A percentile compares a stretch with the other conserved stretches of the same genome.
These are phyloP conservation scores for Drosophila cognata DNA, from an alignment of 2,888 invertebrate genomes.

Conservation along the genomic window DNA sequence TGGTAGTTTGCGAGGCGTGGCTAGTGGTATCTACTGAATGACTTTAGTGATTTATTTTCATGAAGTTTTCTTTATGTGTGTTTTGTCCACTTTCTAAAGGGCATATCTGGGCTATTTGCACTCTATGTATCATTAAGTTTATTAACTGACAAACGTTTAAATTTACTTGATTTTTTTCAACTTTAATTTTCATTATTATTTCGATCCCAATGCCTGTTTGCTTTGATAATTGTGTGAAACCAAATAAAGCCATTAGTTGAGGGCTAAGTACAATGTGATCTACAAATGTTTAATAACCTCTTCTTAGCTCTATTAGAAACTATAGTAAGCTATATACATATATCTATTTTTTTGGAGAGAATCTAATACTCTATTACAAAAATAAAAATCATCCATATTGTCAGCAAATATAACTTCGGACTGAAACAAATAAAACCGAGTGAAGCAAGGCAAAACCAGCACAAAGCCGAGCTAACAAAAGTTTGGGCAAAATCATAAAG, in stretches of 20 bases:
- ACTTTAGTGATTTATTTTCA: slow-evolving; percentile 47
- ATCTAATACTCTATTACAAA: slow-evolving; percentile 21
- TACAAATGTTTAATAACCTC: neutral
- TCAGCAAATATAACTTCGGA: slow-evolving; percentile 35
- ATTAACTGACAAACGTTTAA: neutral
- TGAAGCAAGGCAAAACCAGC: slow-evolving; percentile 9
- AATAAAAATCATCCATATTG: slow-evolving; percentile 53
- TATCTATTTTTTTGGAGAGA: neutral
- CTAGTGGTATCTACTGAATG: slow-evolving; percentile 34
- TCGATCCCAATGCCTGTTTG: neutral
- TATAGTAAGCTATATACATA: neutral
- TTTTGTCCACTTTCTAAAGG: neutral
- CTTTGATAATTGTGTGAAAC: neutral
- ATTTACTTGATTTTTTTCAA: neutral
- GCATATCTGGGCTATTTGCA: neutral
- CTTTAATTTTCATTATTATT: neutral
- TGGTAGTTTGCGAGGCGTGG: slow-evolving; percentile 42
- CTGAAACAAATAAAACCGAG: slow-evolving; percentile 11
- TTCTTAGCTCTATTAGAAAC: neutral
- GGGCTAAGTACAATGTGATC: neutral
- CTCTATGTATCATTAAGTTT: neutral
- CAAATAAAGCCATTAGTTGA: neutral
- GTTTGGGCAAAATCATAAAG: slow-evolving; percentile 71
- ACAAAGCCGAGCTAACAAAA: slow-evolving; percentile 57
- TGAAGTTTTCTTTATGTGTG: neutral